These are phyloP conservation scores for Chlorops oryzae DNA, from an alignment of 1,140 invertebrate species.

Conservation along the genomic window DNA sequence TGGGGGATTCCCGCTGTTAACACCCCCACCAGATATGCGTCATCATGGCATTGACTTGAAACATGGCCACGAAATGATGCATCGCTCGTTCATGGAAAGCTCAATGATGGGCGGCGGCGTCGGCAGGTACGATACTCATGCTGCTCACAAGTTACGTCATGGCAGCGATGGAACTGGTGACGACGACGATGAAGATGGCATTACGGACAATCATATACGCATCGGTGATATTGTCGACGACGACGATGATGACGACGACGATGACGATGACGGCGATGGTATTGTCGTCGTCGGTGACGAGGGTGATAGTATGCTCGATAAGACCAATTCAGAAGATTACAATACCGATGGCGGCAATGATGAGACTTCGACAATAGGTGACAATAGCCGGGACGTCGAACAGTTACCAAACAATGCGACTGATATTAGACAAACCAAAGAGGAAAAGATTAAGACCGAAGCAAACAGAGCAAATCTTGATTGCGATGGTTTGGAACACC, in stretches of 20 bases:
- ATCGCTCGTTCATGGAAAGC: slow-evolving; percentile 47
- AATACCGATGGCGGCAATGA: slow-evolving; percentile 37
- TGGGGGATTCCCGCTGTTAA: slow-evolving; percentile 67
- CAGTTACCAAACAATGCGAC: too few species aligned
- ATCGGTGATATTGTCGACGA: slow-evolving; percentile 45
- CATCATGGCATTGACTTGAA: slow-evolving; percentile 63
- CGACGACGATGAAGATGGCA: slow-evolving; percentile 32
- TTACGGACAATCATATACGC: slow-evolving; percentile 49
- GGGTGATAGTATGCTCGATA: slow-evolving; percentile 29
- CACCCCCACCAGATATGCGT: slow-evolving; percentile 65
- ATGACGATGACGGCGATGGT: slow-evolving; percentile 50
- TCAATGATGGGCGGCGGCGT: slow-evolving; percentile 33
- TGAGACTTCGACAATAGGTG: slow-evolving; percentile 38
- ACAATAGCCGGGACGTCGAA: slow-evolving; percentile 28
- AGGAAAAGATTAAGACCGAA: slow-evolving; percentile 53
- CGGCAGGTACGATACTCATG: slow-evolving; percentile 29
- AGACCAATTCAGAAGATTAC: slow-evolving; percentile 25
- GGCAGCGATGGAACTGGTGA: slow-evolving; percentile 44
- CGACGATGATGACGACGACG: slow-evolving; percentile 60
- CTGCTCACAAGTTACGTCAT: slow-evolving; percentile 30
- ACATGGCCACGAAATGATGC: slow-evolving; percentile 54
- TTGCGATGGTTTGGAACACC: slow-evolving; percentile 55
- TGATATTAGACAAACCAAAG: slow-evolving; percentile 59
- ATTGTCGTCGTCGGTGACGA: slow-evolving; percentile 48
- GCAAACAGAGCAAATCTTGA: slow-evolving; percentile 52